Evolutionary conservation across 2,113 vertebrate species (phyloP).

Genomic region (Myotis lucifugus): DNA sequence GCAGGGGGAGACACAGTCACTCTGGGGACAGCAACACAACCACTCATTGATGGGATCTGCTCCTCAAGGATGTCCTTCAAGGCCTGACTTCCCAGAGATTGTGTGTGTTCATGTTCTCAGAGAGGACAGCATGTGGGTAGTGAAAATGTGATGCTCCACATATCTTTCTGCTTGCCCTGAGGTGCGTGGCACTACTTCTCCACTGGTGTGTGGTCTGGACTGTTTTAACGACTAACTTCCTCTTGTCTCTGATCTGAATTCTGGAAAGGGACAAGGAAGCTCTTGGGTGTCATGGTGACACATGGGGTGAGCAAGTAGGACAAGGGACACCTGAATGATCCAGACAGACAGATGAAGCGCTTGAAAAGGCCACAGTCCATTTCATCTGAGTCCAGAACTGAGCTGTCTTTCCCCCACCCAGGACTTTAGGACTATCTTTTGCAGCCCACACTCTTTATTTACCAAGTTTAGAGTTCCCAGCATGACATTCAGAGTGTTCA

Average conservation of each 20-base stretch:
- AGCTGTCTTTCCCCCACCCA: background rate
- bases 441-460: slow-evolving; percentile 54
- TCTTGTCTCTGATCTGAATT: background rate
- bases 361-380: background rate
- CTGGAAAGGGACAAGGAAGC: background rate
- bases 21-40: background rate
- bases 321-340: background rate
- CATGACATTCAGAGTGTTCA: slow-evolving; percentile 99
- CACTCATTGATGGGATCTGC: background rate
- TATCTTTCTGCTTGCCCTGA: background rate
- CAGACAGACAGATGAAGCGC: background rate
- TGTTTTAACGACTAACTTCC: background rate
- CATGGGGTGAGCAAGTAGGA: background rate
- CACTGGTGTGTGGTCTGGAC: background rate
- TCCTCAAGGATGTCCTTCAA: background rate
- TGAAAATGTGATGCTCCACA: background rate
- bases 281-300: background rate
- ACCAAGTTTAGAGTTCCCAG: slow-evolving; percentile 98
- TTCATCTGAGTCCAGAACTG: background rate
- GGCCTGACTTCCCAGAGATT: background rate
- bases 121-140: background rate
- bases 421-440: background rate
- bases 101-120: accelerated
- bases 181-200: background rate
- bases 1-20: background rate